A percentile compares a stretch with the other conserved stretches of the same genome.
Evolutionary conservation across 2,113 vertebrate species (phyloP).

Genomic region (Chrysemys picta): DNA sequence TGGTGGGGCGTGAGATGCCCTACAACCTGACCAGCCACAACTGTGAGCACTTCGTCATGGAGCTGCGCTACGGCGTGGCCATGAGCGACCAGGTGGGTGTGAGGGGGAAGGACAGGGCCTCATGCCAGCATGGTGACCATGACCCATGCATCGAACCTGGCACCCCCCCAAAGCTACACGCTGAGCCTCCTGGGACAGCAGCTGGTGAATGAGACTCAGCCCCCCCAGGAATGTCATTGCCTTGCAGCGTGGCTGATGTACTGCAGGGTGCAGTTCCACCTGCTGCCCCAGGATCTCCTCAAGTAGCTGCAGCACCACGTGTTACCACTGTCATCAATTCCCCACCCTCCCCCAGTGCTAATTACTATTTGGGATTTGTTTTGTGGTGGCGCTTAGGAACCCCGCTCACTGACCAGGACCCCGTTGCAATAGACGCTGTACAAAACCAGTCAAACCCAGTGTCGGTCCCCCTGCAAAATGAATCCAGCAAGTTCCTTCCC

Average conservation of each 20-base stretch:
- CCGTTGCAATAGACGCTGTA: background rate
- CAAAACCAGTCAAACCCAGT: background rate
- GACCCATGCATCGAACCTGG: background rate
- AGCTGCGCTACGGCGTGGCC: conserved; percentile 79
- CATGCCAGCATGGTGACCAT: background rate
- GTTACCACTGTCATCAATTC: too few relatives aligned
- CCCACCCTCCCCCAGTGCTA: too few relatives aligned
- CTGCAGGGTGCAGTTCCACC: background rate
- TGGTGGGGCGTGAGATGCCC: conserved; percentile 57
- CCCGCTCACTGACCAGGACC: background rate
- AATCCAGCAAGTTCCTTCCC: background rate
- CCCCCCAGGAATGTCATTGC: background rate
- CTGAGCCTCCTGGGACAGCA: background rate
- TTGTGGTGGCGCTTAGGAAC: background rate
- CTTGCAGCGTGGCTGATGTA: background rate
- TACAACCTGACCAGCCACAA: conserved; percentile 75
- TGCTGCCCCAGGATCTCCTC: too few relatives aligned
- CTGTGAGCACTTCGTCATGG: conserved; percentile 86
- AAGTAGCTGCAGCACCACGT: too few relatives aligned
- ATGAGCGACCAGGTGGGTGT: conserved; percentile 79
- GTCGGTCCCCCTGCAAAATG: background rate
- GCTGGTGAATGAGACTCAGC: background rate
- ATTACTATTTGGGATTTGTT: background rate
- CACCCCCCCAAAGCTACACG: too few relatives aligned
- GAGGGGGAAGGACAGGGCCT: background rate